phyloP scores from a whole-genome alignment of 2,797 vertebrate species.

The Malurus leucopterus region DNA sequence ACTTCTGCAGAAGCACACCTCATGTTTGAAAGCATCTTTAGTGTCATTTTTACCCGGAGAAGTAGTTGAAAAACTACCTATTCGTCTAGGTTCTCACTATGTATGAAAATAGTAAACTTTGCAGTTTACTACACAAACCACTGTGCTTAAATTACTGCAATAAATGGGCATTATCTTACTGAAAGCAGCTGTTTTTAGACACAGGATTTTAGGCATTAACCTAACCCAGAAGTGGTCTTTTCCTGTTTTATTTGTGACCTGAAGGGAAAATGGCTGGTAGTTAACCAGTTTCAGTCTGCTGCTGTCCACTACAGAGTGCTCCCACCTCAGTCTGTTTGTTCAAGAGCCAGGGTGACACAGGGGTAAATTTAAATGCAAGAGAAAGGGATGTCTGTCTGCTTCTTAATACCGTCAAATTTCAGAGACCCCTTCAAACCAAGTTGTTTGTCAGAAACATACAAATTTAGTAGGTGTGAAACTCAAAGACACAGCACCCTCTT shows the following conservation, averaged over 20 bases:
- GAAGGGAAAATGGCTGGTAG: not conserved
- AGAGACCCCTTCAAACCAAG: not conserved
- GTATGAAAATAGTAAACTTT: not conserved
- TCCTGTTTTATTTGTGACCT: not conserved
- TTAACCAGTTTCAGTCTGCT: not conserved
- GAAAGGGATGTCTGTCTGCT: not conserved
- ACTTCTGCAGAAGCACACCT: not conserved
- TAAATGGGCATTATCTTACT: not conserved
- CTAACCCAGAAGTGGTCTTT: not conserved
- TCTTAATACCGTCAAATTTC: not conserved
- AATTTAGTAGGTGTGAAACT: not conserved
- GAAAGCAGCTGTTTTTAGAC: not conserved
- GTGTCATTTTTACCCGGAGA: not conserved
- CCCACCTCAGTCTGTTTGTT: not conserved
- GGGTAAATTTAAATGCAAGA: not conserved
- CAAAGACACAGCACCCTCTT: conserved; percentile 25
- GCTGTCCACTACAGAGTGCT: not conserved
- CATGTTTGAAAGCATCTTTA: not conserved
- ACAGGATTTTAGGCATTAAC: not conserved
- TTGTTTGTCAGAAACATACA: not conserved
- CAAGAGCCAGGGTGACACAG: not conserved
- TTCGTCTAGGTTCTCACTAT: not conserved
- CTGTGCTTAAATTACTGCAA: not conserved
- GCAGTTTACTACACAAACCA: not conserved
- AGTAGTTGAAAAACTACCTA: not conserved